Conservation (phyloP, 2,113 vertebrate genomes). For the Macaca mulatta region DNA sequence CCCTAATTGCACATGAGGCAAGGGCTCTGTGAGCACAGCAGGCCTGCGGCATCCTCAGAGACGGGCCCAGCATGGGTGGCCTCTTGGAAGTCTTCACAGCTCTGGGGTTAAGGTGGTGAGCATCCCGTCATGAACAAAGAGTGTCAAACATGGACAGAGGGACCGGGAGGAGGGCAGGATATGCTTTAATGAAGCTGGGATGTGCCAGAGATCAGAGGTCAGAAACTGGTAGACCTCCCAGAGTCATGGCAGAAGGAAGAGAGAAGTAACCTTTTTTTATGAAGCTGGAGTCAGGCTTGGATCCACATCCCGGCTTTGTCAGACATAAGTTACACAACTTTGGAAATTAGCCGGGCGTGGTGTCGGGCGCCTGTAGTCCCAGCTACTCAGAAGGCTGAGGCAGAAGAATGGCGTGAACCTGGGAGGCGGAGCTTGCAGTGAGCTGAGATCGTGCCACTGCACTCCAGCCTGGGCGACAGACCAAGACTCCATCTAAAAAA, state of each 20-base stretch:
- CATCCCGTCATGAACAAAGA: not conserved
- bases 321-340: not conserved
- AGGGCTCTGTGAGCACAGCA: not conserved
- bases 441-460: no score
- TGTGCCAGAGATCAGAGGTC: not conserved
- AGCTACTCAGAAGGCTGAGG: no score
- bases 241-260: not conserved
- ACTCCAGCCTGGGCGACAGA: no score
- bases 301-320: not conserved
- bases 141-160: rapidly evolving
- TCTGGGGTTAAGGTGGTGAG: not conserved
- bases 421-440: no score
- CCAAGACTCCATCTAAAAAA: no score
- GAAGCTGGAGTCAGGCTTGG: not conserved
- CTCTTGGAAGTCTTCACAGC: not conserved
- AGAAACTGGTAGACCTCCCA: not conserved
- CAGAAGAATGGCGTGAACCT: no score
- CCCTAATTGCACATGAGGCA: not conserved
- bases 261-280: not conserved
- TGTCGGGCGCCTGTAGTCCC: no score
- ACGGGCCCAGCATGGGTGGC: not conserved
- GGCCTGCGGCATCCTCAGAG: not conserved
- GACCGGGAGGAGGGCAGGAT: not conserved
- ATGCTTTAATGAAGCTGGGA: not conserved
- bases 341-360: no score